phyloP scores from a whole-genome alignment of 2,113 vertebrate species.

The Rousettus leschenaultii region DNA sequence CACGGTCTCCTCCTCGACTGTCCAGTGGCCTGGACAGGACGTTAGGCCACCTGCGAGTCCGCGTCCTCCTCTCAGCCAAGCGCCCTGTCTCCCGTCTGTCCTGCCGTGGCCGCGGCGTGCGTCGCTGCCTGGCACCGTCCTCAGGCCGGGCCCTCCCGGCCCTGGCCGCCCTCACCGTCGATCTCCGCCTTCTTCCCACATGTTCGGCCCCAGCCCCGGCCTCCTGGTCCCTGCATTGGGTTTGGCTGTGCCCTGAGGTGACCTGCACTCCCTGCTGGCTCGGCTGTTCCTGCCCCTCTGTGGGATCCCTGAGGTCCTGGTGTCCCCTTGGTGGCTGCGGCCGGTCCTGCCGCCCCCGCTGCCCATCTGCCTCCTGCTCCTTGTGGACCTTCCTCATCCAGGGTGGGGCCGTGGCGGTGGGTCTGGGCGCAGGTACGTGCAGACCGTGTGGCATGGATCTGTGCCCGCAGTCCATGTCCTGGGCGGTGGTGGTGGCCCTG shows the following conservation, averaged over 20 bases:
- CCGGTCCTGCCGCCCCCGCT: rapidly evolving
- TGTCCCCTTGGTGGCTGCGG: rapidly evolving
- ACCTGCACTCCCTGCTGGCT: too few species aligned
- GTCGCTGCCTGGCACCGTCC: rapidly evolving
- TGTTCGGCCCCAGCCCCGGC: rapidly evolving
- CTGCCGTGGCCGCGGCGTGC: too few species aligned
- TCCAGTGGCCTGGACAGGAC: not conserved
- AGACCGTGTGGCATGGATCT: too few species aligned
- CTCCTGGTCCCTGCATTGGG: rapidly evolving
- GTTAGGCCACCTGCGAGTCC: rapidly evolving
- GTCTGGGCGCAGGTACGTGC: too few species aligned
- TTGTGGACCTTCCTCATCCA: not conserved
- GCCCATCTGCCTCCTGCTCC: rapidly evolving
- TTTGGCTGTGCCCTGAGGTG: rapidly evolving
- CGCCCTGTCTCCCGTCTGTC: too few species aligned
- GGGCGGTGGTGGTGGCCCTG: not conserved
- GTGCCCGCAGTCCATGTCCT: not conserved
- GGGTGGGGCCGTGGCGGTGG: rapidly evolving
- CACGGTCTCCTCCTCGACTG: rapidly evolving
- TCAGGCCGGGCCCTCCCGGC: not conserved
- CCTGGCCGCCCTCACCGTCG: too few species aligned
- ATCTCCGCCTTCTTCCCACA: rapidly evolving
- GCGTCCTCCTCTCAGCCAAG: rapidly evolving
- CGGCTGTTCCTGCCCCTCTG: rapidly evolving
- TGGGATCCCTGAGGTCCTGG: too few species aligned